phyloP scores from a whole-genome alignment of 2,888 invertebrate genomes.

The Drosophila neutralis region DNA sequence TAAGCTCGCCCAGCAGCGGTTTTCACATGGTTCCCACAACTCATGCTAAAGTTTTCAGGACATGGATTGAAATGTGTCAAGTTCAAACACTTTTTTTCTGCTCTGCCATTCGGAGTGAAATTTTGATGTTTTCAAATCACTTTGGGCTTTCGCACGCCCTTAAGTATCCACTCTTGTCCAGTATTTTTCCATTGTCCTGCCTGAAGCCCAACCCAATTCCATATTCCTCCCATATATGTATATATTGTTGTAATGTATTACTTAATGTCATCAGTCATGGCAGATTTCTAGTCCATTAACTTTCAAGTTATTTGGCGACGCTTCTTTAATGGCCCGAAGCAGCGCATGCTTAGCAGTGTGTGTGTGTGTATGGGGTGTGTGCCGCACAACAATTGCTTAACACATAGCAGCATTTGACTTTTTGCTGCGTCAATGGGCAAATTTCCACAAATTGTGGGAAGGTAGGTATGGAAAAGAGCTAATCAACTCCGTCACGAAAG shows the following conservation, averaged over 20 bases:
- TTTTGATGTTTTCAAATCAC: not conserved
- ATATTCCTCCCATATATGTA: slow-evolving; percentile 7
- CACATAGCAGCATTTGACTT: not conserved
- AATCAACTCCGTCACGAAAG: slow-evolving; percentile 4
- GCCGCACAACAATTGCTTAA: slow-evolving; percentile 2
- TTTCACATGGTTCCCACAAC: slow-evolving; percentile 7
- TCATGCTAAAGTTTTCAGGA: not conserved
- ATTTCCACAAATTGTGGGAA: not conserved
- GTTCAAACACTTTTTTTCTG: not conserved
- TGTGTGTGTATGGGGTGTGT: not conserved
- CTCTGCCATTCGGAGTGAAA: not conserved
- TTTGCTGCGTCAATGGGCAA: not conserved
- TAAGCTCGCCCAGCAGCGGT: not conserved
- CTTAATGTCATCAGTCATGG: slow-evolving; percentile 65
- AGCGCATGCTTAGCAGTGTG: slow-evolving; percentile 1
- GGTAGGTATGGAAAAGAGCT: slow-evolving; percentile 1
- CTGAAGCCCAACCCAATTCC: not conserved
- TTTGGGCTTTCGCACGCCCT: not conserved
- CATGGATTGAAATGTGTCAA: not conserved
- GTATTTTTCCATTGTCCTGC: slow-evolving; percentile 20
- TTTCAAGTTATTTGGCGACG: slow-evolving; percentile 66
- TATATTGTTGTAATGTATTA: slow-evolving; percentile 44
- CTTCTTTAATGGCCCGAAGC: slow-evolving; percentile 50
- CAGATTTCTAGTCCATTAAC: slow-evolving; percentile 77
- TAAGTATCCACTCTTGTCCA: not conserved